Evolutionary conservation across 2,113 vertebrate genomes (phyloP).

Genomic region (Heterocephalus glaber): DNA sequence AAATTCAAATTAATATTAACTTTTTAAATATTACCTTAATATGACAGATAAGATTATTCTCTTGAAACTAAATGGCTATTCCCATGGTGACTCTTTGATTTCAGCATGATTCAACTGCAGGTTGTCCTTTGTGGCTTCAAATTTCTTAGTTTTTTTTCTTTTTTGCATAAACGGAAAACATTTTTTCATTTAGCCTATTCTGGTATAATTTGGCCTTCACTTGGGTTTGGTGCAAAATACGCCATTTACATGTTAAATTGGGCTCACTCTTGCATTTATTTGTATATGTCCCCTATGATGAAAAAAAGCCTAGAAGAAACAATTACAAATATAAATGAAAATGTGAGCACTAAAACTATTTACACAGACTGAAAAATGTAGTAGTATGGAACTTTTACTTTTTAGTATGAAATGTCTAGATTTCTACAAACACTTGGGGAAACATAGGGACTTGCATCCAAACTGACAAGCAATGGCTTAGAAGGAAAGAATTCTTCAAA

Average conservation of each 20-base stretch:
- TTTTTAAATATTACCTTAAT: constrained; percentile 18
- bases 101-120: neutral
- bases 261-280: neutral
- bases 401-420: neutral
- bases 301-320: neutral
- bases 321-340: constrained; percentile 5
- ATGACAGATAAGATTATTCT: constrained; percentile 51
- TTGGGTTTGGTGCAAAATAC: neutral
- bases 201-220: neutral
- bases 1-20: constrained; percentile 34
- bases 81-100: constrained; percentile 41
- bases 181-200: neutral
- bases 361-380: neutral
- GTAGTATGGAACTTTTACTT: neutral
- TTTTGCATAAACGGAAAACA: neutral
- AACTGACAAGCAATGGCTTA: neutral
- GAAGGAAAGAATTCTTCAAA: neutral
- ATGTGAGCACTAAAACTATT: neutral
- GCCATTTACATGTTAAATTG: neutral
- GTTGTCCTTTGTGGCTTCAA: neutral
- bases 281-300: neutral
- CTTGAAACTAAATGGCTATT: constrained; percentile 27
- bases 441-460: neutral
- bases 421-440: neutral
- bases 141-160: neutral